Base-by-base conservation (phyloP, 2,113 vertebrate genomes). In the Gnathonemus echidnorhynchus region DNA sequence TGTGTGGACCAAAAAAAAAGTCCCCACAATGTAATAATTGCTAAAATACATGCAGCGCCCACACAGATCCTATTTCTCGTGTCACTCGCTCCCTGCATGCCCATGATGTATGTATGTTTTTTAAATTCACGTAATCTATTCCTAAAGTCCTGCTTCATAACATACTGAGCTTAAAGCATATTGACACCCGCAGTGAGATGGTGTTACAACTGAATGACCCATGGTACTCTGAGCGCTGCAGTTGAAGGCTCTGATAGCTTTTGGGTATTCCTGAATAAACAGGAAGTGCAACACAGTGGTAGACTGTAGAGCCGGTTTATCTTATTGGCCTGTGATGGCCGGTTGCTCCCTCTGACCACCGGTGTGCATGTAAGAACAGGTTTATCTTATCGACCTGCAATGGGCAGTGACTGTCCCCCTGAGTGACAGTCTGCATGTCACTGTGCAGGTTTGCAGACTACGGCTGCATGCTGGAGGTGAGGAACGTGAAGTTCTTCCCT, bases 391-490 rank as follows among this genome's bases (percentile, higher is more conserved):
- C 1, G 27, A 31, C 66, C 27, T 74, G 31, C 31, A 0, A 17
- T 13, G 66, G 27, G 13, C 27, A 74, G 15, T 27, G 52, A 46
- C 50, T 17, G 17, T 45, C 49, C 4, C 56, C 84, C 90, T 27
- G 0, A 31, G 5, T 0, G 0, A 5, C 5, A 46, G 62, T 86
- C n/a, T 56, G 3, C 3, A n/a, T 86, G 52, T 89, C 1, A 24
- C 58, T 93, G 46, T 21, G 91, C 93, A 97, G 97, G 93, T 98
- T 98, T 92, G 97, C 97, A 0, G 97, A 98, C 95, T 96, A 97
- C 5, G 97, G 98, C 95, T 98, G 97, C 94, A 97, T 98, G 97
- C 94, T 98, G 92, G 96, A 98, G 95, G 96, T 98, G 91, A 96
- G 97, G 90, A 97, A 98, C 21, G 96, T 98, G 89, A 97, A 98